These are phyloP conservation scores for Mastigias papua DNA, from an alignment of 30 jellyfish, hydroid and myxozoan genomes.

Conservation along the genomic window DNA sequence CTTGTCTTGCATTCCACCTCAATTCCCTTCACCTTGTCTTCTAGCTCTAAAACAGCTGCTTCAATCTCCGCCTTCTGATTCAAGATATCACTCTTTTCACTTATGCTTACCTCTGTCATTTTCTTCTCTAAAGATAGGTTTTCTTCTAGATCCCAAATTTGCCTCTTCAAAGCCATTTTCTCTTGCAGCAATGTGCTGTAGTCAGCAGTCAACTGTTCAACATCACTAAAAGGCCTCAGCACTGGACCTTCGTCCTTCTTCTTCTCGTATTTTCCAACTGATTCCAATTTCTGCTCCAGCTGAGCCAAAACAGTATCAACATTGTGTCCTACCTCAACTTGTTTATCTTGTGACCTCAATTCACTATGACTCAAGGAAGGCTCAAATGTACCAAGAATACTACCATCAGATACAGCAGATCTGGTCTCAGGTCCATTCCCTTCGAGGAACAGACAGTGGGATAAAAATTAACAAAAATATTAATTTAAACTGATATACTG, in stretches of 20 bases:
- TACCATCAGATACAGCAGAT: neutral
- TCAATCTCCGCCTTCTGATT: slow-evolving; percentile 23
- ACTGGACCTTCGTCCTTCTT: neutral
- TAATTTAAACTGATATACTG: too few relatives aligned
- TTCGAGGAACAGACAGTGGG: neutral
- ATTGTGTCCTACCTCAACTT: neutral
- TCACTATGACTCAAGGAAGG: neutral
- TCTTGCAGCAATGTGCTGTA: slow-evolving; percentile 43
- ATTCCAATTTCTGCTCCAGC: slow-evolving; percentile 11
- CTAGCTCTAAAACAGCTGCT: slow-evolving; percentile 19
- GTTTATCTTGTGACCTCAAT: neutral
- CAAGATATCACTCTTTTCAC: slow-evolving; percentile 10
- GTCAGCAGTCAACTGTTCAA: slow-evolving; percentile 25
- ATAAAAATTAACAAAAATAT: neutral
- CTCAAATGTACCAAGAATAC: neutral
- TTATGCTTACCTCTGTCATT: neutral
- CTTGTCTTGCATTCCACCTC: slow-evolving; percentile 11
- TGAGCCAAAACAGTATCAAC: neutral
- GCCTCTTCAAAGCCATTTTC: slow-evolving; percentile 16
- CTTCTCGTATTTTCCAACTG: neutral
- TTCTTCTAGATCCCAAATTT: slow-evolving; percentile 60
- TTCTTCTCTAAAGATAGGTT: slow-evolving; percentile 35
- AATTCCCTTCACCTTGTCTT: slow-evolving; percentile 14
- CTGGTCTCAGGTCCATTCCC: neutral
- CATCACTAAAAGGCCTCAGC: neutral